Evolutionary conservation across 2,113 vertebrate genomes (phyloP), one percentile per base, ranked within the genome.

Genomic region (Poeciliopsis prolifica): DNA sequence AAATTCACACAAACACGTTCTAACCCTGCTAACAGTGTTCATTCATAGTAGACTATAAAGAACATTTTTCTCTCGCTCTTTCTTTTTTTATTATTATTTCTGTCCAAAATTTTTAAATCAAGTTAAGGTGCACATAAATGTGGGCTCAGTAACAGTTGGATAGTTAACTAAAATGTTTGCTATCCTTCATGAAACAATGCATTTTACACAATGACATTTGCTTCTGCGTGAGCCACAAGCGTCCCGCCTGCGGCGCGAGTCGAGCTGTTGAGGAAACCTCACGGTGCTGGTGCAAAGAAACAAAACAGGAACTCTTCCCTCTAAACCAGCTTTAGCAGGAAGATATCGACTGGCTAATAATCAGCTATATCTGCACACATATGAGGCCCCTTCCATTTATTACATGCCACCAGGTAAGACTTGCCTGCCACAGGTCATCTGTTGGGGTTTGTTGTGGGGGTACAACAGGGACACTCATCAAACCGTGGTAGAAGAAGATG

Each of bases 381-480:
- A 70, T 63, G 33, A 58, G 62, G 40, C 68, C 67, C 75, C 72
- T 10, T 37, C 35, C 3, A 12, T 66, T 29, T 74, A 78, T 80
- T 74, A 58, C 82, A 64, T 19, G 44, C 76, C 60, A 81, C 61
- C 65, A 67, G 75, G 63, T 81, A 30, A 69, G 54, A 42, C 72
- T 60, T 67, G 77, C 65, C 74, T 63, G 60, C 71, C 65, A 65
- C 84, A 74, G 87, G 85, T 85, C 82, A 84, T 86, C 83, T 73
- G 44, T 60, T 7, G 6, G n/a, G 51, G 63, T 77, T 81, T 80
- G 79, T 84, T 78, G 77, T 64, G 58, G 44, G 67, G 66, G 66
- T 64, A 74, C 75, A 58, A 63, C 66, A 78, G 54, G 86, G 82
- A 88, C 84, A 79, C 28, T 51, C 79, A 86, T 92, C 82, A 0